Evolutionary conservation across 2,797 vertebrate species (phyloP).

Genomic region (Pangasius krempfi): DNA sequence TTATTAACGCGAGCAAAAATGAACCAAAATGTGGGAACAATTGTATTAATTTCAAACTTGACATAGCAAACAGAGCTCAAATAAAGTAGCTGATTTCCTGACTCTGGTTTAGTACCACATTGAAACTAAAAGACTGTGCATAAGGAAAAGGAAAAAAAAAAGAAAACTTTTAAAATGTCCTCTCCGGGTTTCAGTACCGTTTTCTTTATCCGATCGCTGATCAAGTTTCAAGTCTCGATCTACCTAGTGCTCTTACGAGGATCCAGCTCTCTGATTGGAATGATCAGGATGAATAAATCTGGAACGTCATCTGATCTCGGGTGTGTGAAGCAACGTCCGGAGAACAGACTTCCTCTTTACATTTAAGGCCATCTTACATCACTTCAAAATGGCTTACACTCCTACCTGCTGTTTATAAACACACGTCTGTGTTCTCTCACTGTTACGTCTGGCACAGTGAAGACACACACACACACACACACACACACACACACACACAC

Average conservation of each 20-base stretch:
- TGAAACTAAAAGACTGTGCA: background rate
- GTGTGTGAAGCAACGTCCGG: background rate
- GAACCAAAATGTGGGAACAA: background rate
- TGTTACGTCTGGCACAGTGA: background rate
- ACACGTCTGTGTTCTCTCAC: background rate
- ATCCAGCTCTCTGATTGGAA: background rate
- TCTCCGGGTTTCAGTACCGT: background rate
- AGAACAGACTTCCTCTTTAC: background rate
- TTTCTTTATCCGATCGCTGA: too few relatives aligned
- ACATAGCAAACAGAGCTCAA: background rate
- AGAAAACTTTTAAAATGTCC: background rate
- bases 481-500: conserved; percentile 50
- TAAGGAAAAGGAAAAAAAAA: background rate
- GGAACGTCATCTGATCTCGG: background rate
- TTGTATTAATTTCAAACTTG: background rate
- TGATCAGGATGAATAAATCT: too few relatives aligned
- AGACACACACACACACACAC: conserved; percentile 52
- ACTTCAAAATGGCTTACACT: conserved; percentile 55
- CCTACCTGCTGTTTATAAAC: conserved; percentile 54
- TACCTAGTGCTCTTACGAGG: background rate
- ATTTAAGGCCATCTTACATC: background rate
- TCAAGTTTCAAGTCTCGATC: background rate
- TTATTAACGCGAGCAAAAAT: too few relatives aligned
- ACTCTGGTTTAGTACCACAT: background rate
- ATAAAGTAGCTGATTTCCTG: background rate